phyloP scores from a whole-genome alignment of 1,140 invertebrate species.

The Antheraea mylitta region DNA sequence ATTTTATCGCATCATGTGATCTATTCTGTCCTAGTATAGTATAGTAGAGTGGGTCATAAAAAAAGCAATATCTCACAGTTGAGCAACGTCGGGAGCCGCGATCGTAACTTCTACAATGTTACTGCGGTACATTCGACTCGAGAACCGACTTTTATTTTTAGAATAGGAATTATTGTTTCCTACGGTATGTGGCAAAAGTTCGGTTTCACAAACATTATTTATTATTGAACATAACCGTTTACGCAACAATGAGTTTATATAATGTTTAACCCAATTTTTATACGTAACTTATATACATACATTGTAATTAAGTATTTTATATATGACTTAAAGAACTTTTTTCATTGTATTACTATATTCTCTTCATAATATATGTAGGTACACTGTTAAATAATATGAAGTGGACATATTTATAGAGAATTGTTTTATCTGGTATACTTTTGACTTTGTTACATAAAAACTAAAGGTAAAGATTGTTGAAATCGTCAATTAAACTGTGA shows the following conservation, averaged over 20 bases:
- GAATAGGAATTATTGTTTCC: constrained; percentile 42
- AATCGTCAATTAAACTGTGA: too few relatives aligned
- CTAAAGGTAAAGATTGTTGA: too few relatives aligned
- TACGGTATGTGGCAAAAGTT: constrained; percentile 4
- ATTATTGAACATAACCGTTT: neutral
- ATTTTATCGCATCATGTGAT: constrained; percentile 78
- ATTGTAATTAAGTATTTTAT: too few relatives aligned
- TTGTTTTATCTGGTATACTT: too few relatives aligned
- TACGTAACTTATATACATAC: neutral
- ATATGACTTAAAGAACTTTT: too few relatives aligned
- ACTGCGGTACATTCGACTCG: constrained; percentile 52
- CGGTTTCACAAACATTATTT: neutral
- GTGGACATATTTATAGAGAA: too few relatives aligned
- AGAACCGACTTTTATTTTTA: constrained; percentile 49
- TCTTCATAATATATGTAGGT: too few relatives aligned
- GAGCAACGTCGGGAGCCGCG: constrained; percentile 61
- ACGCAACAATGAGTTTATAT: too few relatives aligned
- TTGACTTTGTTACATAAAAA: too few relatives aligned
- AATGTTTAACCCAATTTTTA: neutral
- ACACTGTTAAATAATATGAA: too few relatives aligned
- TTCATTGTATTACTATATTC: too few relatives aligned
- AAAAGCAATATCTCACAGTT: constrained; percentile 77
- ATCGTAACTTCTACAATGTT: constrained; percentile 76
- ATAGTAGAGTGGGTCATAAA: constrained; percentile 76
- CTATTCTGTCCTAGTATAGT: constrained; percentile 75